Conservation (phyloP, 2,113 vertebrate species). For the Hystrix cristata region DNA sequence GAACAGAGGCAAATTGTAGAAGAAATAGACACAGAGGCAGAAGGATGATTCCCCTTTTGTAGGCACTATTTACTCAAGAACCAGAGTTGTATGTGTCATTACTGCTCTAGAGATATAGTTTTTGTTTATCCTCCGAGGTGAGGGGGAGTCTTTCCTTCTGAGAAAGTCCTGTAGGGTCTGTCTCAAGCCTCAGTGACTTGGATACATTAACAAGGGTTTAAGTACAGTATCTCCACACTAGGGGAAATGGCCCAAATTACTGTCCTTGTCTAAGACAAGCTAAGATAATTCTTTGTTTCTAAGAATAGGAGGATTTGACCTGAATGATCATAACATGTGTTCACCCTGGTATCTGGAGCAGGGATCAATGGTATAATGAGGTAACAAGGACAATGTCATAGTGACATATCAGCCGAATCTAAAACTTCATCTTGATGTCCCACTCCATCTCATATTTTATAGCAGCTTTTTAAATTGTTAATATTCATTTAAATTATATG, state of each 20-base stretch:
- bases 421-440: not conserved
- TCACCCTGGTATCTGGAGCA: not conserved
- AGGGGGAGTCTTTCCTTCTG: not conserved
- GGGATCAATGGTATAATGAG: fast-evolving
- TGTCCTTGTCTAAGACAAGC: not conserved
- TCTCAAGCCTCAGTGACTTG: not conserved
- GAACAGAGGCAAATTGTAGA: not conserved
- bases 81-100: not conserved
- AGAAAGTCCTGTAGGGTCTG: not conserved
- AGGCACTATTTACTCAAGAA: not conserved
- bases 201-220: not conserved
- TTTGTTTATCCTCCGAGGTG: not conserved
- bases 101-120: not conserved
- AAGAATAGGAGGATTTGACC: not conserved
- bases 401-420: not conserved
- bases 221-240: not conserved
- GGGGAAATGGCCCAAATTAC: not conserved
- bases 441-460: not conserved
- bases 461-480: not conserved
- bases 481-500: not conserved
- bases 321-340: not conserved
- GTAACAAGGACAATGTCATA: fast-evolving
- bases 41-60: not conserved
- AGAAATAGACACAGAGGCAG: not conserved
- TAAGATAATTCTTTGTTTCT: not conserved